These are phyloP conservation scores for Osmoderma eremita DNA, from an alignment of 2,888 invertebrate genomes.

Conservation along the genomic window DNA sequence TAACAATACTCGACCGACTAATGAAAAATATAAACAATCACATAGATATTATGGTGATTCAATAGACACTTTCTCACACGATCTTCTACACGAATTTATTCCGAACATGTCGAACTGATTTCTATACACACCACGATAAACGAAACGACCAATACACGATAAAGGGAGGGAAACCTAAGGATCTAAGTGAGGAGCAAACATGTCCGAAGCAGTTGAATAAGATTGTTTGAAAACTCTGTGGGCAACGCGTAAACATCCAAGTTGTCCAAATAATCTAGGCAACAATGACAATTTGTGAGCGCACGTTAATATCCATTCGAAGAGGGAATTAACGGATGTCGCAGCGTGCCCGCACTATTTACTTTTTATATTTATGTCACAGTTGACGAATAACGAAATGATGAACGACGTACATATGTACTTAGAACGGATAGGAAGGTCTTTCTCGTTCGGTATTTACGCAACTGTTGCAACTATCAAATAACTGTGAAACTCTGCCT, in stretches of 20 bases:
- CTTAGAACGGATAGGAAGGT: not conserved
- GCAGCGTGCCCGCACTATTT: not conserved
- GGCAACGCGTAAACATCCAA: slow-evolving; percentile 27
- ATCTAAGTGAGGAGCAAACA: slow-evolving; percentile 29
- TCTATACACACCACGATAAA: slow-evolving; percentile 19
- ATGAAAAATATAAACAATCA: slow-evolving; percentile 9
- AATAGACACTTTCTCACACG: not conserved
- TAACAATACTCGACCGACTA: not conserved
- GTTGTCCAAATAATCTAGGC: slow-evolving; percentile 29
- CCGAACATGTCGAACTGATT: slow-evolving; percentile 21
- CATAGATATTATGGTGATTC: not conserved
- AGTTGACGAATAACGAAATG: slow-evolving; percentile 12
- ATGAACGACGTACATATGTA: no score
- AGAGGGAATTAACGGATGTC: slow-evolving; percentile 8
- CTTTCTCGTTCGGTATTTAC: not conserved
- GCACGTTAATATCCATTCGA: slow-evolving; percentile 22
- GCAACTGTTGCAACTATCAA: not conserved
- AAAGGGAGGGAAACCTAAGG: slow-evolving; percentile 12
- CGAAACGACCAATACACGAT: slow-evolving; percentile 10
- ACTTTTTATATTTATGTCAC: slow-evolving; percentile 22
- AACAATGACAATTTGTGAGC: slow-evolving; percentile 33
- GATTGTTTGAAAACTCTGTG: slow-evolving; percentile 30
- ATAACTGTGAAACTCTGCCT: not conserved
- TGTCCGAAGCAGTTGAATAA: slow-evolving; percentile 23
- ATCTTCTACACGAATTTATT: slow-evolving; percentile 23